Evolutionary conservation across 2,888 invertebrate species (phyloP).

Genomic region (Cinara cedri): DNA sequence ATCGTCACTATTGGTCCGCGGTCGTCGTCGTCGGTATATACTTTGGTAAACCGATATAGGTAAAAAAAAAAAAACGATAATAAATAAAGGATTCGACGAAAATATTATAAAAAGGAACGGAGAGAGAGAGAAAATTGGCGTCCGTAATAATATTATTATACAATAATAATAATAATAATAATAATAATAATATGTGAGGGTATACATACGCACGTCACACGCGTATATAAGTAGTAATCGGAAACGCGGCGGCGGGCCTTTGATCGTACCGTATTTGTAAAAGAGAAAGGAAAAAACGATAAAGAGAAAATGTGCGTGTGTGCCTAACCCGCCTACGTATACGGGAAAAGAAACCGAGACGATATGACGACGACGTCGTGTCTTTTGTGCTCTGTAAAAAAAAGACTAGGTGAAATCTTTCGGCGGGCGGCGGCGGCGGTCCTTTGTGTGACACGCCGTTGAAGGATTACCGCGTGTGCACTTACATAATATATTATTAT

Average conservation of each 20-base stretch:
- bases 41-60: constrained; percentile 57
- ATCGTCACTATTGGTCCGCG: constrained; percentile 47
- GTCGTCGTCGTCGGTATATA: too few relatives aligned
- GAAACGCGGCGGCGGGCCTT: constrained; percentile 53
- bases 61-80: constrained; percentile 32
- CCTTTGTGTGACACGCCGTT: constrained; percentile 39
- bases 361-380: too few relatives aligned
- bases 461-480: not conserved
- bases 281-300: not conserved
- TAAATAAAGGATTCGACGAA: not conserved
- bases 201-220: too few relatives aligned
- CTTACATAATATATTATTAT: too few relatives aligned
- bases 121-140: constrained; percentile 29
- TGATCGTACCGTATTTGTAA: constrained; percentile 42
- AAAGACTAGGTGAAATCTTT: constrained; percentile 13
- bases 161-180: too few relatives aligned
- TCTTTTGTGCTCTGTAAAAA: constrained; percentile 29
- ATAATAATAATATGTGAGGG: not conserved
- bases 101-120: too few relatives aligned
- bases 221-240: constrained; percentile 36
- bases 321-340: not conserved
- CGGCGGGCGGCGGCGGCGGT: constrained; percentile 41
- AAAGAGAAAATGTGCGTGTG: not conserved
- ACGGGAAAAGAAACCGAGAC: constrained; percentile 5
- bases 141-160: constrained; percentile 17